Conservation (phyloP, 2,797 vertebrate genomes). For the Onychomys leucogaster region DNA sequence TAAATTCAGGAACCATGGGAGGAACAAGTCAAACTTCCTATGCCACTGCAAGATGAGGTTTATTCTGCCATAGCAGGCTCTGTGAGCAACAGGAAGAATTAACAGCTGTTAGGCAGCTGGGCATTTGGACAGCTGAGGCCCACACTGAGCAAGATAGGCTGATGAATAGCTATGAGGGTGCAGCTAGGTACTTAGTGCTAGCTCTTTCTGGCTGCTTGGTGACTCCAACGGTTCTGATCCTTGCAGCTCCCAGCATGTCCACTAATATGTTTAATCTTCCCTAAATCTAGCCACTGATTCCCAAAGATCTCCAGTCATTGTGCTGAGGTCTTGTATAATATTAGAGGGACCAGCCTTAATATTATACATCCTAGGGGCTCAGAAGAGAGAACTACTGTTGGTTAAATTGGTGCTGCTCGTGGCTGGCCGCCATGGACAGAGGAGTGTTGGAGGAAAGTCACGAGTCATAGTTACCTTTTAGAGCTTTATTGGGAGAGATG, state of each 20-base stretch:
- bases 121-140: slow-evolving; percentile 38
- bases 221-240: slow-evolving; percentile 43
- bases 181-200: neutral
- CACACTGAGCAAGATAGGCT: slow-evolving; percentile 27
- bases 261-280: slow-evolving; percentile 33
- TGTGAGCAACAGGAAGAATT: slow-evolving; percentile 37
- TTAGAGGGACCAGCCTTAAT: no score
- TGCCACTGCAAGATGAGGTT: slow-evolving; percentile 43
- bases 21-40: slow-evolving; percentile 19
- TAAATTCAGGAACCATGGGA: neutral
- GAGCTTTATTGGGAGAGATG: no score
- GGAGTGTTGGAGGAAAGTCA: no score
- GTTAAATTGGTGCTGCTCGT: no score
- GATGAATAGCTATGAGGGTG: neutral
- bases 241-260: neutral
- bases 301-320: neutral
- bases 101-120: slow-evolving; percentile 59
- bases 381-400: no score
- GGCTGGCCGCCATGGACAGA: no score
- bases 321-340: no score
- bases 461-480: no score
- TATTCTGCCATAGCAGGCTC: slow-evolving; percentile 55
- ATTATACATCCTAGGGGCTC: no score
- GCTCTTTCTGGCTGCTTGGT: neutral
- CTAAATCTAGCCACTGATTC: slow-evolving; percentile 10